Conservation (phyloP, 2,113 vertebrate genomes). For the Pelusios castaneus region DNA sequence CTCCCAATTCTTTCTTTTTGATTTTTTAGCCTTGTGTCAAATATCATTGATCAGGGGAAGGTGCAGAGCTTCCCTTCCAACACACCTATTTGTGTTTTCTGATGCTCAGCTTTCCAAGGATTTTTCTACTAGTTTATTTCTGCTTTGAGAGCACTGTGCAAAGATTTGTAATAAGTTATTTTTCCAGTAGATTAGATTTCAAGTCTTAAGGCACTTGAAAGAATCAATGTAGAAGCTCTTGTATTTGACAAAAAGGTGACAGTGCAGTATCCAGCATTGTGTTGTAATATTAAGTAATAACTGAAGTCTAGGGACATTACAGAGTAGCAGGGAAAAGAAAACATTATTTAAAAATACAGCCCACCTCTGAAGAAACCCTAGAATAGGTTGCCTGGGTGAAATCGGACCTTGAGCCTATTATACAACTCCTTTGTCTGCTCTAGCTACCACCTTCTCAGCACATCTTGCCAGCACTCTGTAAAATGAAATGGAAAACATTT, state of each 20-base stretch:
- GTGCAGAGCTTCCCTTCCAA: neutral
- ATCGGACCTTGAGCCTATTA: conserved; percentile 34
- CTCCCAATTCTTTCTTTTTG: neutral
- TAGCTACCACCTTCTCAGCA: conserved; percentile 16
- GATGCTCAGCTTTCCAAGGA: neutral
- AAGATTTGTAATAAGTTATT: conserved; percentile 10
- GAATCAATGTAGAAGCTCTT: neutral
- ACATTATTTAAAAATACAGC: conserved; percentile 47
- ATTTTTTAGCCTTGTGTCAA: neutral
- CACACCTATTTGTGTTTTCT: neutral
- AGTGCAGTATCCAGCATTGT: neutral
- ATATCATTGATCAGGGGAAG: neutral
- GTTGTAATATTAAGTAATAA: conserved; percentile 25
- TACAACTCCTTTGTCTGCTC: conserved; percentile 36
- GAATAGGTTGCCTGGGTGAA: conserved; percentile 39
- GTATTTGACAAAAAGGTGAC: neutral
- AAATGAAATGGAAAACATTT: conserved; percentile 44
- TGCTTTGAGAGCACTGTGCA: neutral
- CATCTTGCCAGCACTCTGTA: conserved; percentile 36
- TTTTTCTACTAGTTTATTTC: neutral
- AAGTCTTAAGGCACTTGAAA: neutral
- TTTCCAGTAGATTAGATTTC: conserved; percentile 37
- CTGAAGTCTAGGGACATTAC: conserved; percentile 17
- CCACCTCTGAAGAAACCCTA: conserved; percentile 54
- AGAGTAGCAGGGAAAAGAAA: conserved; percentile 21